These are phyloP conservation scores for Drosophila kepulauana DNA, from an alignment of 1,140 invertebrate species.

Conservation along the genomic window DNA sequence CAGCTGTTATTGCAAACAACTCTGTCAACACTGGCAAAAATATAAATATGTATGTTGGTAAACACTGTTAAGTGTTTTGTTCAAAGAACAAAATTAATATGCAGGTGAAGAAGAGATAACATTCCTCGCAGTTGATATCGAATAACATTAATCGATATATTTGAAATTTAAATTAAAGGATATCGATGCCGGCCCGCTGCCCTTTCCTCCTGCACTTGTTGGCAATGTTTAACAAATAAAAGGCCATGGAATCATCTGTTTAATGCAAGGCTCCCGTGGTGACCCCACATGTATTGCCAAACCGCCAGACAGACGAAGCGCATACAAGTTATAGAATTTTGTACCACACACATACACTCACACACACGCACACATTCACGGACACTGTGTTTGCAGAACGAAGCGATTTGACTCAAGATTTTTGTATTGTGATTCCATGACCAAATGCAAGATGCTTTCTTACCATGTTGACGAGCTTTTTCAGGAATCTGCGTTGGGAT, in stretches of 20 bases:
- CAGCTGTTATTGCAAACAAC: conserved; percentile 13
- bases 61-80: conserved; percentile 2
- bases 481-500: conserved; percentile 64
- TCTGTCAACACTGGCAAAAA: conserved; percentile 21
- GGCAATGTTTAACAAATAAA: conserved; percentile 10
- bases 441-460: conserved; percentile 20
- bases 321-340: conserved; percentile 46
- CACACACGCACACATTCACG: conserved; percentile 9
- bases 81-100: background rate
- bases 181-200: conserved; percentile 9
- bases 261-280: conserved; percentile 14
- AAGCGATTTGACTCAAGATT: conserved; percentile 38
- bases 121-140: background rate
- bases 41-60: background rate
- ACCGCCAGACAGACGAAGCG: conserved; percentile 16
- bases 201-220: background rate
- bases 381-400: conserved; percentile 16
- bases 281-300: conserved; percentile 34
- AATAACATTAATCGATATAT: background rate
- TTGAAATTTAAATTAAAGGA: background rate
- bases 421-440: conserved; percentile 10
- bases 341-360: conserved; percentile 24
- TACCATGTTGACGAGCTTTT: conserved; percentile 75
- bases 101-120: background rate
- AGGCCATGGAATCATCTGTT: conserved; percentile 17